These are phyloP conservation scores for Hesperia comma DNA, from an alignment of 2,888 invertebrate genomes.

Conservation along the genomic window DNA sequence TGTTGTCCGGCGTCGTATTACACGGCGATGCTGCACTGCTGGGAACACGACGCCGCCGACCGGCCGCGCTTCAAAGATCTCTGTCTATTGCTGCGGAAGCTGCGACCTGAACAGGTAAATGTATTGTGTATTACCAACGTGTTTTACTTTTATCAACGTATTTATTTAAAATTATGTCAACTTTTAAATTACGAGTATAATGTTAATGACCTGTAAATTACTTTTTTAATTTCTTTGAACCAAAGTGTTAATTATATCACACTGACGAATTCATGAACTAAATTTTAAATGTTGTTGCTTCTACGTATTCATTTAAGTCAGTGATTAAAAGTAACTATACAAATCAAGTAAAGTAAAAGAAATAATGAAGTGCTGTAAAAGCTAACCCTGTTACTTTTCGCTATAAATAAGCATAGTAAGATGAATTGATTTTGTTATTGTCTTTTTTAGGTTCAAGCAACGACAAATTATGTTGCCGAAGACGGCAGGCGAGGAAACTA, in stretches of 20 bases:
- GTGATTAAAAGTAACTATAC: no score
- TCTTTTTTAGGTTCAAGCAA: slow-evolving; percentile 87
- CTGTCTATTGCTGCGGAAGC: slow-evolving; percentile 89
- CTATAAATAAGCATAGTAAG: neutral
- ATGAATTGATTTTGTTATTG: neutral
- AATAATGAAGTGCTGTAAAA: slow-evolving; percentile 20
- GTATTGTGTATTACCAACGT: neutral
- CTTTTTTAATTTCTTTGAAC: no score
- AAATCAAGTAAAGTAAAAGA: no score
- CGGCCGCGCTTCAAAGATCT: slow-evolving; percentile 96
- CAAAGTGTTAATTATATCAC: no score
- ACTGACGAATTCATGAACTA: no score
- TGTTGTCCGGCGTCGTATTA: slow-evolving; percentile 97
- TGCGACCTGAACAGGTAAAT: slow-evolving; percentile 92
- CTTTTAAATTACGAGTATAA: no score
- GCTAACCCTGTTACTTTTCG: neutral
- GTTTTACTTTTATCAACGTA: no score
- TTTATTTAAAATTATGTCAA: no score
- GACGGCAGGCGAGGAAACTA: slow-evolving; percentile 85
- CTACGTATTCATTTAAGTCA: no score
- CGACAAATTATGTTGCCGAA: slow-evolving; percentile 74
- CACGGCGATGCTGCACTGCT: slow-evolving; percentile 96
- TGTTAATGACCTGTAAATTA: no score
- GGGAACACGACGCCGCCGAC: slow-evolving; percentile 95
- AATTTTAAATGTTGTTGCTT: no score